Percentiles rank a stretch among this genome's conserved stretches.
Conservation (phyloP, 2,113 vertebrate genomes). For the Amia ocellicauda region DNA sequence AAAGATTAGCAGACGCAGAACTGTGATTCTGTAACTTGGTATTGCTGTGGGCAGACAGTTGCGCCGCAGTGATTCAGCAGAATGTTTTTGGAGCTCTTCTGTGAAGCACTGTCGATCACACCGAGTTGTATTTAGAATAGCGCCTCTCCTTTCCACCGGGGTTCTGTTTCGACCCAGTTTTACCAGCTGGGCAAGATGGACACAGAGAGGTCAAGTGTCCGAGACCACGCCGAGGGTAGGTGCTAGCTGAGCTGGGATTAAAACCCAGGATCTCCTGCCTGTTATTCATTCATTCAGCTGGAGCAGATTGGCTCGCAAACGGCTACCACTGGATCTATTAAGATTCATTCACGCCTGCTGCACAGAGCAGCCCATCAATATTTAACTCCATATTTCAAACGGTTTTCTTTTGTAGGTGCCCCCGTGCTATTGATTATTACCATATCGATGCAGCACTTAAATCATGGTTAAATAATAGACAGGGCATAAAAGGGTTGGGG, state of each 20-base stretch:
- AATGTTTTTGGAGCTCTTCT: constrained; percentile 49
- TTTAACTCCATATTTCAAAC: neutral
- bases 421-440: neutral
- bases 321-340: neutral
- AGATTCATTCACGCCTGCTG: neutral
- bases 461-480: too few species aligned
- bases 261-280: constrained; percentile 14
- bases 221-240: constrained; percentile 14
- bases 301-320: constrained; percentile 23
- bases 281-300: constrained; percentile 14
- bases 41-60: constrained; percentile 43
- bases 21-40: too few species aligned
- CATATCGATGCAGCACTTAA: too few species aligned
- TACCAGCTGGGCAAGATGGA: constrained; percentile 55
- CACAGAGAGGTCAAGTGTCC: constrained; percentile 42
- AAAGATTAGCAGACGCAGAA: too few species aligned
- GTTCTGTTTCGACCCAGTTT: constrained; percentile 62
- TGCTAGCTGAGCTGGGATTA: constrained; percentile 15
- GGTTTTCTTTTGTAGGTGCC: neutral
- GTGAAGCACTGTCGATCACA: constrained; percentile 51
- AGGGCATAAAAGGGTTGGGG: too few species aligned
- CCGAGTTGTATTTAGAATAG: constrained; percentile 39
- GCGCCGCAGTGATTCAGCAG: constrained; percentile 67
- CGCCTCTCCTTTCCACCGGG: constrained; percentile 55
- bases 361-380: too few species aligned